Evolutionary conservation across 2,113 vertebrate species (phyloP), one percentile per base, ranked within the genome.

Genomic region (Mesembrinibis cayennensis): DNA sequence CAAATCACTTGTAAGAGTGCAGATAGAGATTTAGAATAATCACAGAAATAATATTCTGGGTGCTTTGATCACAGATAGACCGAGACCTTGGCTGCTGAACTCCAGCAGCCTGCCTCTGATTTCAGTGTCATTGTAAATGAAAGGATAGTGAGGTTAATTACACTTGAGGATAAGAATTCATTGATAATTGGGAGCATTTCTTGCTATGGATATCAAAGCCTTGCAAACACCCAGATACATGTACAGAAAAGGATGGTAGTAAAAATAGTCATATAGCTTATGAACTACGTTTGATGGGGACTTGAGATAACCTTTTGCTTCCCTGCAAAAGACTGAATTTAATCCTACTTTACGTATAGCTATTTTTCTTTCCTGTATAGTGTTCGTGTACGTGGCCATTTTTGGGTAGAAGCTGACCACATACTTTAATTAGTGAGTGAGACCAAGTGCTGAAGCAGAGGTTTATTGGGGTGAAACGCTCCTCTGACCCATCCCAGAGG

Each of bases 371-470:
- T 65, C 36, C 26, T 15, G 22, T 4, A 0, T 13, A 19, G 26
- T 15, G 20, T 44, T 38, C 1, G 0, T 11, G 9, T 30, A 19
- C 0, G 0, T 7, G 16, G 29, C 30, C n/a, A 11, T 17, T 76
- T 82, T 38, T 45, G 58, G 21, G 18, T 32, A 32, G 61, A 38
- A 58, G 42, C 22, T 76, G 47, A 55, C 18, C 16, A 16, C 2
- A 16, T 45, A 5, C 22, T 19, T 50, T 22, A 61, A 84, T 30
- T 30, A 80, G n/a, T 11, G 40, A 82, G 42, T 47, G 26, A 27
- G 30, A 49, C n/a, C 32, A 30, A 50, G 29, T 0, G 4, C 32
- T n/a, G 87, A 83, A 71, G 25, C 16, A 53, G 55, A 38, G 55
- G 18, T 56, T 82, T 49, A 21, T 19, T 34, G 29, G 26, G 42